Evolutionary conservation across 2,888 invertebrate species (phyloP).

Genomic region (Aricia artaxerxes): DNA sequence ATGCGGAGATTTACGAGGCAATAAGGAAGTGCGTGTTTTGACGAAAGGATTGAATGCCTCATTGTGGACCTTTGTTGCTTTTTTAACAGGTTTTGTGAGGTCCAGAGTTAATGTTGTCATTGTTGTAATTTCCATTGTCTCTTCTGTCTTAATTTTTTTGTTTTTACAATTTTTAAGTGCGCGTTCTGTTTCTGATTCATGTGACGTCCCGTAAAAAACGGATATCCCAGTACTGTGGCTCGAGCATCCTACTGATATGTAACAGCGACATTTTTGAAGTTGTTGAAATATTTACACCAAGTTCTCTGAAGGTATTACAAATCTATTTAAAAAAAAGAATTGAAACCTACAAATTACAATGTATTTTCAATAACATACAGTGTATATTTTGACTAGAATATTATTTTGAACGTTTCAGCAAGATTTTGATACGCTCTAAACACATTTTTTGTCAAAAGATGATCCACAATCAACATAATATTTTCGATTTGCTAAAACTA

Average conservation of each 20-base stretch:
- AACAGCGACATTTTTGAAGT: not conserved
- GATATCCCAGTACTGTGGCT: not conserved
- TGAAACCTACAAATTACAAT: too few species aligned
- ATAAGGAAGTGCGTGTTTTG: conserved; percentile 78
- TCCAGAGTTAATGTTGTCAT: conserved; percentile 61
- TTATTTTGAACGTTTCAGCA: not conserved
- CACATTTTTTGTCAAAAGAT: not conserved
- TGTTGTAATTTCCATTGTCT: conserved; percentile 67
- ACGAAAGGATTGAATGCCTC: conserved; percentile 76
- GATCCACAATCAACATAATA: not conserved
- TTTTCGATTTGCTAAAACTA: not conserved
- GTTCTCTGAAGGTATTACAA: too few species aligned
- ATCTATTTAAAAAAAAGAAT: too few species aligned
- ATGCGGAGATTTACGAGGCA: conserved; percentile 71
- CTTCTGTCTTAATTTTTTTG: conserved; percentile 62
- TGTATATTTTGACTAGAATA: not conserved
- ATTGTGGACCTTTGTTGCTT: conserved; percentile 68
- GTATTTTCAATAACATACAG: not conserved
- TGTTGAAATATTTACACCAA: too few species aligned
- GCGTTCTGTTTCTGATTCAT: conserved; percentile 31
- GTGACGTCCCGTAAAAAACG: conserved; percentile 8
- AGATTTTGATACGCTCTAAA: not conserved
- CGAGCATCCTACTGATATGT: conserved; percentile 2
- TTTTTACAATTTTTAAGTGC: conserved; percentile 68
- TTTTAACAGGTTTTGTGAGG: conserved; percentile 59